Conservation (phyloP, 2,888 invertebrate species). For the Cyrtodaria siliqua region DNA sequence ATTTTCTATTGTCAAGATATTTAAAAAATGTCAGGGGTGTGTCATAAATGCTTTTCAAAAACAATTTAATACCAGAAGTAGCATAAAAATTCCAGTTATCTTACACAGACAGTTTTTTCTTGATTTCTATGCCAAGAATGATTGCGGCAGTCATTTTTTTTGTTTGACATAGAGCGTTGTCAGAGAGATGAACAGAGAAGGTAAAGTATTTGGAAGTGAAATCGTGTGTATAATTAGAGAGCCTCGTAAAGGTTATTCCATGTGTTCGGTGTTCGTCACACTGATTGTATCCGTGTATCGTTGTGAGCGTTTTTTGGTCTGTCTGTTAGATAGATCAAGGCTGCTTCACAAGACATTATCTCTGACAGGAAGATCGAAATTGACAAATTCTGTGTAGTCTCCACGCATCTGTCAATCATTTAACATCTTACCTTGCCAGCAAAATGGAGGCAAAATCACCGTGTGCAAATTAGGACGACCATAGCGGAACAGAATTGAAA, state of each 20-base stretch:
- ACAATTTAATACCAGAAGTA: not conserved
- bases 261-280: slow-evolving; percentile 9
- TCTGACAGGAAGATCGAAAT: slow-evolving; percentile 33
- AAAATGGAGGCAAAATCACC: too few species aligned
- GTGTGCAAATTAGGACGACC: too few species aligned
- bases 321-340: slow-evolving; percentile 29
- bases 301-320: not conserved
- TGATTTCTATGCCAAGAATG: not conserved
- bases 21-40: too few species aligned
- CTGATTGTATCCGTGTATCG: too few species aligned
- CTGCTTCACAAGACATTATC: slow-evolving; percentile 36
- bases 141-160: slow-evolving; percentile 1
- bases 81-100: not conserved
- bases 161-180: slow-evolving; percentile 3
- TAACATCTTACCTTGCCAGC: too few species aligned
- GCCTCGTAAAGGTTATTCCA: slow-evolving; percentile 7
- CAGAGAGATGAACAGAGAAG: not conserved
- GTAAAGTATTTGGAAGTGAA: slow-evolving; percentile 5
- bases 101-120: not conserved
- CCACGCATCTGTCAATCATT: slow-evolving; percentile 35
- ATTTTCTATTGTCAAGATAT: too few species aligned
- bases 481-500: too few species aligned
- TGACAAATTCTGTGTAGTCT: slow-evolving; percentile 35
- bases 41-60: too few species aligned
- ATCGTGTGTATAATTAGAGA: slow-evolving; percentile 16